Conservation (phyloP, 2,888 invertebrate genomes). For the Drosophila histrio region DNA sequence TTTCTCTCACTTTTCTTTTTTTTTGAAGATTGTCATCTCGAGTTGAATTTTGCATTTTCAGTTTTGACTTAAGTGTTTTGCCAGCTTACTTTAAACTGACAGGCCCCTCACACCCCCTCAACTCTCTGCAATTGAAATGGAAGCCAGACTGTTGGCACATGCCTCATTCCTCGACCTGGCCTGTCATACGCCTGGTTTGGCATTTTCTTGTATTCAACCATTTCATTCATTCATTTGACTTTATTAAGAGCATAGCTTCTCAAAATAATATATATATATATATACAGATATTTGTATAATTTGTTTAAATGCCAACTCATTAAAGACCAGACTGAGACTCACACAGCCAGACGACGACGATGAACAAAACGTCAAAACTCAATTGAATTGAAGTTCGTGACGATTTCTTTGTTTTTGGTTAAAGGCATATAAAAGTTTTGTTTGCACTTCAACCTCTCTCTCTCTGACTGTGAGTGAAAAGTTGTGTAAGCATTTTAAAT, state of each 20-base stretch:
- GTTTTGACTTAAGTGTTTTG: conserved; percentile 61
- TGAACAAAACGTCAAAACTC: conserved; percentile 9
- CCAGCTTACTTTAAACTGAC: conserved; percentile 48
- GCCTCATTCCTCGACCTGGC: conserved; percentile 3
- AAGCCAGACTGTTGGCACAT: conserved; percentile 44
- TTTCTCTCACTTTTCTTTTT: conserved; percentile 15
- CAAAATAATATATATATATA: conserved; percentile 5
- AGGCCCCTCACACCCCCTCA: neutral
- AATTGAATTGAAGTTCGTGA: conserved; percentile 52
- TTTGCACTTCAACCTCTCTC: conserved; percentile 59
- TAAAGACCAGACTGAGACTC: conserved; percentile 21
- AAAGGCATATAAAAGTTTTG: conserved; percentile 66
- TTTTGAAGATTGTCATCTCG: conserved; percentile 50
- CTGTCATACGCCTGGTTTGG: conserved; percentile 60
- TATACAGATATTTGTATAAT: conserved; percentile 17
- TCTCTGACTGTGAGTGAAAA: conserved; percentile 58
- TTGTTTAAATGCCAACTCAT: conserved; percentile 43
- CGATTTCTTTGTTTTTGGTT: conserved; percentile 54
- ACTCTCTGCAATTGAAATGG: conserved; percentile 49
- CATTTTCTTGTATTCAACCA: conserved; percentile 48
- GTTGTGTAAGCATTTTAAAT: conserved; percentile 72
- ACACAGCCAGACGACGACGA: no score
- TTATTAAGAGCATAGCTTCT: conserved; percentile 26
- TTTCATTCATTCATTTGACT: conserved; percentile 51
- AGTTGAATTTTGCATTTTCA: conserved; percentile 43